phyloP scores from a whole-genome alignment of 2,888 invertebrate genomes.

The Hesperia comma region DNA sequence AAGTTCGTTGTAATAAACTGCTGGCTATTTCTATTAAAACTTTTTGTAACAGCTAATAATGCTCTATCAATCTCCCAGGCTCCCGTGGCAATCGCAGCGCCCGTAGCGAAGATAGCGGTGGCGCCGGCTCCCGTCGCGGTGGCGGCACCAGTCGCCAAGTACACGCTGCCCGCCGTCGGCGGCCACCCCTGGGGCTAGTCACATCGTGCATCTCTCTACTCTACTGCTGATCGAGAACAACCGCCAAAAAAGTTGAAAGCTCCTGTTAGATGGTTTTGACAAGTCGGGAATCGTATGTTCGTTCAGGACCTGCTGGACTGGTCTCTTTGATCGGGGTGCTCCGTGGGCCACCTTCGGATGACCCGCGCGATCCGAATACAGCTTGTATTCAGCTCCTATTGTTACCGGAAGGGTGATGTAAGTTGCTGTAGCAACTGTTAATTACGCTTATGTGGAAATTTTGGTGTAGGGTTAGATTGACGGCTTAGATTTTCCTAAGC shows the following conservation, averaged over 20 bases:
- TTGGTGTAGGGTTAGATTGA: constrained; percentile 18
- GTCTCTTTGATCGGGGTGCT: constrained; percentile 27
- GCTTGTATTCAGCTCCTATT: constrained; percentile 22
- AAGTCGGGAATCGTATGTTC: constrained; percentile 6
- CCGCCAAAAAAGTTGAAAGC: constrained; percentile 29
- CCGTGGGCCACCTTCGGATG: constrained; percentile 27
- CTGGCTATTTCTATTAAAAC: background rate
- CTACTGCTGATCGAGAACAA: constrained; percentile 50
- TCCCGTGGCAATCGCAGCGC: constrained; percentile 59
- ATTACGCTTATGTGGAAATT: constrained; percentile 27
- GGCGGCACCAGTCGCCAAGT: constrained; percentile 65
- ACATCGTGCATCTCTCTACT: constrained; percentile 40
- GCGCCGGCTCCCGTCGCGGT: constrained; percentile 68
- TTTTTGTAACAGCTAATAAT: background rate
- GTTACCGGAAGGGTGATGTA: constrained; percentile 17
- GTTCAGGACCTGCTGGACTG: constrained; percentile 30
- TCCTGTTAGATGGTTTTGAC: constrained; percentile 10
- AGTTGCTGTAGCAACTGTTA: constrained; percentile 29
- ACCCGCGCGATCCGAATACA: constrained; percentile 15
- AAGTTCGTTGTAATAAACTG: background rate
- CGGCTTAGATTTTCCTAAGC: constrained; percentile 29
- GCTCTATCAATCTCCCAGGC: background rate
- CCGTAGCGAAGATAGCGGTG: constrained; percentile 54
- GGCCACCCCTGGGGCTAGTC: constrained; percentile 74
- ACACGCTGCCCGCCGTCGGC: constrained; percentile 56